Conservation (phyloP, 1,140 invertebrate species). For the Pseudoatta argentina region DNA sequence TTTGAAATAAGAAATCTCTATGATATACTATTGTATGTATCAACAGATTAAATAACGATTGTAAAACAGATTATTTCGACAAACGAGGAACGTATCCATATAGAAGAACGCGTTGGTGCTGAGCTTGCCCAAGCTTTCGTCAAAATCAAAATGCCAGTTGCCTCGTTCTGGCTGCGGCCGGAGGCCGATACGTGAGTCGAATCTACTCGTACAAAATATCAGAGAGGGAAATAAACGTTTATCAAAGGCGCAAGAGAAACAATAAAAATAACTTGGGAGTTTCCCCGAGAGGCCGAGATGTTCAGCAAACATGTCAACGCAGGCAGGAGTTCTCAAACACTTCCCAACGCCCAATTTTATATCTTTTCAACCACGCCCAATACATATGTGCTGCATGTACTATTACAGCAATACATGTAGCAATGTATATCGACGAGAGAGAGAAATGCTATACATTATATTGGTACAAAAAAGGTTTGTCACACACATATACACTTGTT, state of each 20-base stretch:
- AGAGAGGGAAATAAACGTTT: slow-evolving; percentile 54
- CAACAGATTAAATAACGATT: neutral
- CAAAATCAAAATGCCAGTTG: slow-evolving; percentile 46
- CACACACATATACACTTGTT: neutral
- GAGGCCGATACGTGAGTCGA: slow-evolving; percentile 45
- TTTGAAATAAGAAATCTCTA: neutral
- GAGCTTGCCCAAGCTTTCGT: slow-evolving; percentile 28
- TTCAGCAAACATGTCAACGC: slow-evolving; percentile 35
- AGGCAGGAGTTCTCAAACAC: slow-evolving; percentile 21
- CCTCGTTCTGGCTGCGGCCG: neutral
- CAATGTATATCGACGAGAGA: neutral
- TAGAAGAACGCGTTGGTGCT: neutral
- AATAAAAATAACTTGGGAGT: slow-evolving; percentile 49
- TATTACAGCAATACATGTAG: neutral
- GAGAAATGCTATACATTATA: neutral
- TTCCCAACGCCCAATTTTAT: slow-evolving; percentile 10
- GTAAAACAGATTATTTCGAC: slow-evolving; percentile 1
- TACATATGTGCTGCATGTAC: neutral
- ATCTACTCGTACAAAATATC: slow-evolving; percentile 12
- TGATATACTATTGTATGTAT: neutral
- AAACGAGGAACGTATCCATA: neutral
- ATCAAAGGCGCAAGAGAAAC: slow-evolving; percentile 57
- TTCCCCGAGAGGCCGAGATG: slow-evolving; percentile 11
- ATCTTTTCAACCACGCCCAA: neutral
- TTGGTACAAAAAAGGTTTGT: neutral